A percentile compares a stretch with the other conserved stretches of the same genome.
These are phyloP conservation scores for Metridium senile DNA, from an alignment of 92 coral and sea anemone genomes.

Conservation along the genomic window DNA sequence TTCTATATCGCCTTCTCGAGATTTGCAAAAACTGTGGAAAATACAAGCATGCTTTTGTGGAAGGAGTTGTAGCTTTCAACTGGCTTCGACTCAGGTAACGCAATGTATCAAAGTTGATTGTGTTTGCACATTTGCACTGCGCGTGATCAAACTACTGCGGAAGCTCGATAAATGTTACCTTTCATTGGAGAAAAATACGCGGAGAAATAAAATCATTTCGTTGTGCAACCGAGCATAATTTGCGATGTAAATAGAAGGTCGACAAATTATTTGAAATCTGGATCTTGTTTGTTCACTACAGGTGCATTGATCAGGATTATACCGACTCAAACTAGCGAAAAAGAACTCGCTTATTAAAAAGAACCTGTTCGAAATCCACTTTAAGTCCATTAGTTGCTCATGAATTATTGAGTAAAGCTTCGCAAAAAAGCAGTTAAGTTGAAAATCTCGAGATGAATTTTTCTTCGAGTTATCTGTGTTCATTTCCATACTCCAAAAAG, in stretches of 20 bases:
- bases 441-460: neutral
- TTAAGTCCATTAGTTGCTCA: conserved; percentile 16
- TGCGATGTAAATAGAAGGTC: neutral
- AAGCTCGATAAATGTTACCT: neutral
- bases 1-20: neutral
- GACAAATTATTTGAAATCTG: neutral
- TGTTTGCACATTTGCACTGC: neutral
- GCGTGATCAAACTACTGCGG: conserved; percentile 12
- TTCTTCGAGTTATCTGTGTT: neutral
- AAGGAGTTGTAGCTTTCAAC: neutral
- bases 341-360: conserved; percentile 3
- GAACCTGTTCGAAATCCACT: neutral
- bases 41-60: neutral
- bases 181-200: neutral
- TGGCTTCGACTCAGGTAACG: neutral
- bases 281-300: neutral
- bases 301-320: neutral
- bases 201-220: neutral
- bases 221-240: neutral
- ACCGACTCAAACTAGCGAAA: neutral
- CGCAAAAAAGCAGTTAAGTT: conserved; percentile 2
- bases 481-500: neutral
- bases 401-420: conserved; percentile 21
- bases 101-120: neutral
- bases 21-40: neutral